Conservation (phyloP, 2,797 vertebrate species). For the Salmo trutta region DNA sequence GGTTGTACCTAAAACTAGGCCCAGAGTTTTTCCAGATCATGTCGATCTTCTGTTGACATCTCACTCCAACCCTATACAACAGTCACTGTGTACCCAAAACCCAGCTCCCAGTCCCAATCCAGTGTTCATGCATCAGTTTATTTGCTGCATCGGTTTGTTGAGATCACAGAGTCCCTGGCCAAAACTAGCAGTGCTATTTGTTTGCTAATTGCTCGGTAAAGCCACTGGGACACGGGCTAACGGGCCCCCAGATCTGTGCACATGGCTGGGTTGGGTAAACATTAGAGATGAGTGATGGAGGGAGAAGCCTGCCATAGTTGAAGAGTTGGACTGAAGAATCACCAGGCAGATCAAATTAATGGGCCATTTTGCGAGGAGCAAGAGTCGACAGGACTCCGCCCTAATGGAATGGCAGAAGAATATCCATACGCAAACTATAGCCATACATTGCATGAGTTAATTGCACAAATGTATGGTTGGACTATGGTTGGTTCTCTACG, state of each 20-base stretch:
- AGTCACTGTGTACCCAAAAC: no score
- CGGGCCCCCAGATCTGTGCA: conserved; percentile 30
- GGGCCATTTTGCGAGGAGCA: not conserved
- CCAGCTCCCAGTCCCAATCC: not conserved
- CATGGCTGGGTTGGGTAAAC: conserved; percentile 35
- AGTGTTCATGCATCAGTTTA: conserved; percentile 1
- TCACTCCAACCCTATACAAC: not conserved
- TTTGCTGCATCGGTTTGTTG: conserved; percentile 30
- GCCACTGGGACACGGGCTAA: conserved; percentile 40
- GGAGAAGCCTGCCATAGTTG: conserved; percentile 22
- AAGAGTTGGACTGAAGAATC: not conserved
- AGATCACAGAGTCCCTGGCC: conserved; percentile 24
- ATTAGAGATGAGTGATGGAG: conserved; percentile 29
- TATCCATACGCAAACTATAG: not conserved
- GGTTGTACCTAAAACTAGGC: not conserved
- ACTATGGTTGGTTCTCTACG: not conserved
- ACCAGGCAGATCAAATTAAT: not conserved
- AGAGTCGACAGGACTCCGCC: not conserved
- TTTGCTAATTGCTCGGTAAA: conserved; percentile 42
- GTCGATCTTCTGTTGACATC: not conserved
- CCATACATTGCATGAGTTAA: not conserved
- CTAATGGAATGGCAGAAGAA: not conserved
- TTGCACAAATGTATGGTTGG: not conserved
- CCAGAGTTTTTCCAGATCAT: not conserved
- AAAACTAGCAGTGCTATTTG: conserved; percentile 31